Evolutionary conservation across 2,113 vertebrate genomes (phyloP), one percentile per base, ranked within the genome.

Genomic region (Copsychus sechellarum): DNA sequence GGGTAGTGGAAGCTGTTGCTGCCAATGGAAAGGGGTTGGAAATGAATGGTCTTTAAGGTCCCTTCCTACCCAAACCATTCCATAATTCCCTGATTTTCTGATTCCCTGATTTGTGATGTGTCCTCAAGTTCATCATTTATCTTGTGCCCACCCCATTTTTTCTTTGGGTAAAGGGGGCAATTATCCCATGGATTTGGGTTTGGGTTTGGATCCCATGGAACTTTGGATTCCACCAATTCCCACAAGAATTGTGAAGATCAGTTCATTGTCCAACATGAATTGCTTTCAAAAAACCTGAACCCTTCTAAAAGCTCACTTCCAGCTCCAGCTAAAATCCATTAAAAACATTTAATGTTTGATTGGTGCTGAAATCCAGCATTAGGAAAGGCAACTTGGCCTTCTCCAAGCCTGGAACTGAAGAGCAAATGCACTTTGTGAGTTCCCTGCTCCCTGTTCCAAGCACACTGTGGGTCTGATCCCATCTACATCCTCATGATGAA

Each of bases 401-500:
- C 48, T 61, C 14, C 31, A 62, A 83, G 7, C 11, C 51, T 66
- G 4, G 9, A 72, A 28, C 6, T 66, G 62, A 86, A 71, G 45
- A 36, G 66, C 26, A 73, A 45, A 58, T 38, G 23, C 12, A 23
- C 25, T 81, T 2, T 1, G 14, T 50, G 38, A 66, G 9, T 66
- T 74, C 20, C 28, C 50, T 70, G 8, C 31, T 69, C n/a, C 36
- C 38, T 53, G 38, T 38, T 69, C 22, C 23, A 29, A 78, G 12
- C 2, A 6, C 18, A 10, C 15, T 14, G 2, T 1, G 12, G 26
- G 15, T 56, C 17, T 42, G 19, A 12, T 61, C 22, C 31, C 23
- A 9, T 69, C 65, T 70, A 20, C 12, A 34, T n/a, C 58, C 40
- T 24, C 19, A 4, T 0, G 0, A 38, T 22, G 15, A 50, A 64